phyloP scores from a whole-genome alignment of 2,797 vertebrate genomes.

The Ceryle rudis region DNA sequence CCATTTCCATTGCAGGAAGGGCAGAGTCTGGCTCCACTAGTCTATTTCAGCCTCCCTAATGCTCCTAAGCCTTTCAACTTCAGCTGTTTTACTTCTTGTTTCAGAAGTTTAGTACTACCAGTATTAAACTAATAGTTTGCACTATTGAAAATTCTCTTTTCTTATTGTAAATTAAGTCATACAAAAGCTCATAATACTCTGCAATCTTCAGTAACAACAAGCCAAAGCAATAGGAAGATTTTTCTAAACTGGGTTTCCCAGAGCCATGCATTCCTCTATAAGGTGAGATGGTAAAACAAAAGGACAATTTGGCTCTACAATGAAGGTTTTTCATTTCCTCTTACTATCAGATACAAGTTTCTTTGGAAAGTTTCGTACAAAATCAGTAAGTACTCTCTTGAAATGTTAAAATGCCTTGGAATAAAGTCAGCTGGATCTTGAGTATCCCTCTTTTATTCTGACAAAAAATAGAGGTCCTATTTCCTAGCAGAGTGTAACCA shows the following conservation, averaged over 20 bases:
- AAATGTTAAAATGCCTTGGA: background rate
- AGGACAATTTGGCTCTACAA: background rate
- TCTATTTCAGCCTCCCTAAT: too few species aligned
- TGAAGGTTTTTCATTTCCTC: background rate
- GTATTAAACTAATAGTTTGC: background rate
- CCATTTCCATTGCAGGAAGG: too few species aligned
- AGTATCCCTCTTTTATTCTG: background rate
- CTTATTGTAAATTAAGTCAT: background rate
- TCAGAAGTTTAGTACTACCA: background rate
- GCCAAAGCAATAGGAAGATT: conserved; percentile 7
- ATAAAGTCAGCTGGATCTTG: background rate
- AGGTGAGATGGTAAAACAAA: background rate
- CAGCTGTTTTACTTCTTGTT: background rate
- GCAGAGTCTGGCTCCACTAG: too few species aligned
- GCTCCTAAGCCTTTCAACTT: too few species aligned
- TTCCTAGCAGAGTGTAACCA: background rate
- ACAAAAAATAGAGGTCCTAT: background rate
- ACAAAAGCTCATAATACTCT: background rate
- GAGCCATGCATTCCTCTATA: background rate
- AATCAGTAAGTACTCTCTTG: background rate
- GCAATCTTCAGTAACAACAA: background rate
- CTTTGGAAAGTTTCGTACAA: background rate
- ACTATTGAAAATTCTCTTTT: background rate
- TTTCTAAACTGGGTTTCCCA: conserved; percentile 2
- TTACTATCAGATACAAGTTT: background rate